Evolutionary conservation across 2,113 vertebrate genomes (phyloP).

Genomic region (Puffinus mauretanicus): DNA sequence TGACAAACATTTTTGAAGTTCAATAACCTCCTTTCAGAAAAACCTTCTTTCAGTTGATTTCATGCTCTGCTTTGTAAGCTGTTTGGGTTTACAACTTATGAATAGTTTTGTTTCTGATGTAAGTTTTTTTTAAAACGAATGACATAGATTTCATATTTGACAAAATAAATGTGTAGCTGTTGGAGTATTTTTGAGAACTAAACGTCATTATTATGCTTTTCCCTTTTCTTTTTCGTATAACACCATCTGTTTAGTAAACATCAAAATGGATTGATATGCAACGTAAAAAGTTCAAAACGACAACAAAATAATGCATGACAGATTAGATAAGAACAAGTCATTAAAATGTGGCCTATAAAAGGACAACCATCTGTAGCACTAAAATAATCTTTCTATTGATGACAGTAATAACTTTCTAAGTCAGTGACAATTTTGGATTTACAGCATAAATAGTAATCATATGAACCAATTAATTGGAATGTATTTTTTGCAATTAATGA

Average conservation of each 20-base stretch:
- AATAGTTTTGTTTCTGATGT: constrained; percentile 11
- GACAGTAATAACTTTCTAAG: constrained; percentile 64
- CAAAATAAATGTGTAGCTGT: constrained; percentile 39
- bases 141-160: constrained; percentile 32
- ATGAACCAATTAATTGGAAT: constrained; percentile 44
- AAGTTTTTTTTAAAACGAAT: not conserved
- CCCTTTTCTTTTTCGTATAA: constrained; percentile 18
- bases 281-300: constrained; percentile 70
- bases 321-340: constrained; percentile 75
- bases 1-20: constrained; percentile 6
- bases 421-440: constrained; percentile 61
- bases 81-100: constrained; percentile 30
- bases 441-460: constrained; percentile 49
- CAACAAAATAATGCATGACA: constrained; percentile 74
- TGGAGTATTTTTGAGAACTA: constrained; percentile 36
- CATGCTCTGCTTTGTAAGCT: constrained; percentile 7
- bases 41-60: constrained; percentile 7
- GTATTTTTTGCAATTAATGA: constrained; percentile 51
- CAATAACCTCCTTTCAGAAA: not conserved
- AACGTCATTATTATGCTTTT: constrained; percentile 64
- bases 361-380: constrained; percentile 74
- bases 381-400: constrained; percentile 66
- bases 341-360: constrained; percentile 75
- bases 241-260: constrained; percentile 78
- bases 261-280: constrained; percentile 72